These are phyloP conservation scores for Anomalospiza imberbis DNA, from an alignment of 2,797 vertebrate species.

Conservation along the genomic window DNA sequence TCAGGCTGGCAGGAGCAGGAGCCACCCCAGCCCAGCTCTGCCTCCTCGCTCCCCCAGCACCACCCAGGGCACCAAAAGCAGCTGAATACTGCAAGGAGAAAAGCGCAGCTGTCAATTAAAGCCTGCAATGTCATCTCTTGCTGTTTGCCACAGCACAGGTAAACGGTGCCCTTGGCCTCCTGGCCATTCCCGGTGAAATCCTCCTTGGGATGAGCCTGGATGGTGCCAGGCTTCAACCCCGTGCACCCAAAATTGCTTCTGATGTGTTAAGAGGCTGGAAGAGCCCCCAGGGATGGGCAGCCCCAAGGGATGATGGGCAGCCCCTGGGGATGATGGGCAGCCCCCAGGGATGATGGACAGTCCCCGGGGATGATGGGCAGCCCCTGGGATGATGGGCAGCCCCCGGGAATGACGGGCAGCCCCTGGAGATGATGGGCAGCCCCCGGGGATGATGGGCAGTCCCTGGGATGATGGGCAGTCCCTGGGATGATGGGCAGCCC, in stretches of 20 bases:
- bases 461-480: too few species aligned
- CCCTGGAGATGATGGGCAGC: not conserved
- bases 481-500: too few species aligned
- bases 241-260: not conserved
- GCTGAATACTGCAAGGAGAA: not conserved
- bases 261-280: slow-evolving; percentile 57
- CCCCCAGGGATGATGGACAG: not conserved
- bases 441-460: too few species aligned
- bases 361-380: not conserved
- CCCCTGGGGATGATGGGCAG: not conserved
- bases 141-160: not conserved
- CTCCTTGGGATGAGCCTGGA: not conserved
- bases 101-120: not conserved
- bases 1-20: not conserved
- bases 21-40: not conserved
- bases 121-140: fast-evolving
- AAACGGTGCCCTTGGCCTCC: fast-evolving
- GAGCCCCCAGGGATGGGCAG: not conserved
- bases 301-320: not conserved
- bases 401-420: not conserved
- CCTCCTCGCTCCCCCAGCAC: not conserved
- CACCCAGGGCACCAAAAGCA: not conserved
- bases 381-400: too few species aligned
- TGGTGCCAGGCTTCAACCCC: not conserved
- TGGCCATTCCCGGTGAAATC: not conserved